A percentile compares a stretch with the other conserved stretches of the same genome.
Evolutionary conservation across 2,797 vertebrate species (phyloP).

Genomic region (Anabas testudineus): DNA sequence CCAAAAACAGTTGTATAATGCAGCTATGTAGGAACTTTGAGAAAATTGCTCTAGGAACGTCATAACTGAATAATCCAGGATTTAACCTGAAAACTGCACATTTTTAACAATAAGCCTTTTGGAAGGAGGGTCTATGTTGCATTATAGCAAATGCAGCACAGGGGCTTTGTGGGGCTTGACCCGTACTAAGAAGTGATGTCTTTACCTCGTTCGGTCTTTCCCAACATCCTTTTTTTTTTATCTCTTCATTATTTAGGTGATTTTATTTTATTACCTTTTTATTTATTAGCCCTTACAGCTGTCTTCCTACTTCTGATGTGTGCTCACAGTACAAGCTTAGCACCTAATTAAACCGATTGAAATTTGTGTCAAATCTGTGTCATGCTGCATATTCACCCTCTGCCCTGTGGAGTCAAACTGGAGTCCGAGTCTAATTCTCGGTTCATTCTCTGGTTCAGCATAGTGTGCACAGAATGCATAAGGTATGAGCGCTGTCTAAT

Average conservation of each 20-base stretch:
- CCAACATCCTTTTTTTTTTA: neutral
- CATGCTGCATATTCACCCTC: too few relatives aligned
- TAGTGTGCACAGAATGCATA: neutral
- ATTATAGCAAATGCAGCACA: neutral
- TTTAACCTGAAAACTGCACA: neutral
- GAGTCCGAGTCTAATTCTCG: neutral
- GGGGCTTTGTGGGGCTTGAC: neutral
- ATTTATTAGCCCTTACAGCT: neutral
- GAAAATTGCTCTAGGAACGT: neutral
- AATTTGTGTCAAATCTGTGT: too few relatives aligned
- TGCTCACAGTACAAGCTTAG: neutral
- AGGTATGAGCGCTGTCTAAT: constrained; percentile 7
- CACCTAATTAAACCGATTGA: neutral
- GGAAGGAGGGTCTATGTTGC: neutral
- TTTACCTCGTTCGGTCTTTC: too few relatives aligned
- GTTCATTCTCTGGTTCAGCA: neutral
- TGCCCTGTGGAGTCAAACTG: neutral
- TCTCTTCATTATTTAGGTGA: neutral
- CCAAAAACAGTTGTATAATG: neutral
- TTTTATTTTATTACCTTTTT: neutral
- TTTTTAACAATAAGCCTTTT: neutral
- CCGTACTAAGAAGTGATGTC: neutral
- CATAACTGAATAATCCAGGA: neutral
- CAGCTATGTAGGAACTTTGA: neutral
- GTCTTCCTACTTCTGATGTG: neutral